A percentile compares a stretch with the other conserved stretches of the same genome.
Conservation (phyloP, 2,888 invertebrate genomes). For the Chrysomela aeneicollis region DNA sequence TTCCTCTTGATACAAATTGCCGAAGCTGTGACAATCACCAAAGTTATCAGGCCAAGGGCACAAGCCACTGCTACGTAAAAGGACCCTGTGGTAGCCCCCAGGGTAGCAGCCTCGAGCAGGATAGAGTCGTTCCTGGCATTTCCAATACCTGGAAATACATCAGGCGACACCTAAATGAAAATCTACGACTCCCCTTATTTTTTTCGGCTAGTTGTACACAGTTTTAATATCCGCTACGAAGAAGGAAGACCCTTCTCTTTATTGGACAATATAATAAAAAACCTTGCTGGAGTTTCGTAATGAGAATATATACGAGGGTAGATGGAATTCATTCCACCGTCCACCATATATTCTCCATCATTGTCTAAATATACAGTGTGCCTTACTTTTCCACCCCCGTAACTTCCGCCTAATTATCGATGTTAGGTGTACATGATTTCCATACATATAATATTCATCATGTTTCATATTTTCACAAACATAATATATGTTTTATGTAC, state of each 20-base stretch:
- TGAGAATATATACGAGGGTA: slow-evolving; percentile 1
- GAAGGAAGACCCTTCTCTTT: slow-evolving; percentile 20
- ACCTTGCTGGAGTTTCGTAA: slow-evolving; percentile 4
- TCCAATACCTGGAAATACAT: slow-evolving; percentile 50
- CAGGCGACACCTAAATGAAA: slow-evolving; percentile 37
- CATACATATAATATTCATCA: too few species aligned
- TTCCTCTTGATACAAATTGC: slow-evolving; percentile 74
- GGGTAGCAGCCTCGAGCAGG: slow-evolving; percentile 73
- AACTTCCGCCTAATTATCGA: too few species aligned
- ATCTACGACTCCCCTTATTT: slow-evolving; percentile 35
- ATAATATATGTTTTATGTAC: too few species aligned
- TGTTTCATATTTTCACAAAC: too few species aligned
- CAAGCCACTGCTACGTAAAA: slow-evolving; percentile 84
- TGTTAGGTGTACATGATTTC: too few species aligned
- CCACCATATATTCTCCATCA: too few species aligned
- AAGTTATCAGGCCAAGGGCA: slow-evolving; percentile 75
- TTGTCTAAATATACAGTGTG: too few species aligned
- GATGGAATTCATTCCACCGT: neutral
- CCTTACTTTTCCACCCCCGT: too few species aligned
- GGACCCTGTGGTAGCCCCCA: slow-evolving; percentile 71
- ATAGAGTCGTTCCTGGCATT: slow-evolving; percentile 75
- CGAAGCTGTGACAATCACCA: slow-evolving; percentile 74
- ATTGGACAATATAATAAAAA: slow-evolving; percentile 13
- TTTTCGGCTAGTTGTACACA: slow-evolving; percentile 33
- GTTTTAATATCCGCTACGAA: slow-evolving; percentile 40